Base-by-base conservation (phyloP, 2,888 invertebrate species). In the Diploptera punctata region DNA sequence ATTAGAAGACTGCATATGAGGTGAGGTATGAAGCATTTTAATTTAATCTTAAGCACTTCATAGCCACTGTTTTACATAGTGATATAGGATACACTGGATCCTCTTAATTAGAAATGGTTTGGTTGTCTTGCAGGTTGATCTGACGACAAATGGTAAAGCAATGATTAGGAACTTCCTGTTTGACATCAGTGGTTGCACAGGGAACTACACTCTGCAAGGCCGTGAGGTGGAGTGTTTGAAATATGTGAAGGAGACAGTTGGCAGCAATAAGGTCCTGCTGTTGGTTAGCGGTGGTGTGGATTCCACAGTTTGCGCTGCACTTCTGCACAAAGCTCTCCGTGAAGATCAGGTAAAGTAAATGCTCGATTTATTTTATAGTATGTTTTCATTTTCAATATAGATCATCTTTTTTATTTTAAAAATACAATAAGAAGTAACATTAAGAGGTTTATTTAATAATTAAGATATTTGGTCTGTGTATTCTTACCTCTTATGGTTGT, bases 231-330 rank as follows among this genome's bases (percentile, higher is more conserved):
- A 93, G 76, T 99, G 99, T 85, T 89, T 99, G 79, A 93, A 94
- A 80, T 95, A 96, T 84, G 97, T 99, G 79, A 90, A 89, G 78
- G 92, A 95, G 31, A 90, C 91, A 68, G 98, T 98, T 68, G 97
- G 97, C 68, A 90, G 89, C 78, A 94, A 93, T 81, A 98, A 97
- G 90, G 98, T 97, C 73, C 86, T 97, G 92, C 90, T 97, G 82
- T 84, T 98, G 80, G 92, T 98, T 69, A 98, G 98, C 82, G 99
- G 99, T 21, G 99, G 99, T 29, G 99, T 99, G 4, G 99, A 99
- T 85, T 99, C 99, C 0, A 97, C 99, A n/a, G 99, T 99, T 10
- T 99, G 99, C 85, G 98, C 98, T 29, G 98, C 98, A 24, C 85
- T 99, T 74, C 86, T 99, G 68, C 92, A 95, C 82, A 93, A 93